Evolutionary conservation across 2,797 vertebrate species (phyloP).

Genomic region (Peromyscus eremicus): DNA sequence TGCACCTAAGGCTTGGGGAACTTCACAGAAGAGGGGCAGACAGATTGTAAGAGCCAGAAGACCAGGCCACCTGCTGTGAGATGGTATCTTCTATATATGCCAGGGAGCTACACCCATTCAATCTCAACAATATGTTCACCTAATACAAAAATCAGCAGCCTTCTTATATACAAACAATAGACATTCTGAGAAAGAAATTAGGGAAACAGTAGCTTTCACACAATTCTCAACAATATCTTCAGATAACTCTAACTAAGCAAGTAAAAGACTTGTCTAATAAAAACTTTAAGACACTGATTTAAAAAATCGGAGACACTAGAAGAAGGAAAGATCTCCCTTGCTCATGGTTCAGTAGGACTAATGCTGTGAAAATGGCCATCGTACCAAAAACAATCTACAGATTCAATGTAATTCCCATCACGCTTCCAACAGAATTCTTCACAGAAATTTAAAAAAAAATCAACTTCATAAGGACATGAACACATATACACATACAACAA

Average conservation of each 20-base stretch:
- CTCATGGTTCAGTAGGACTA: neutral
- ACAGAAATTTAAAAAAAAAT: neutral
- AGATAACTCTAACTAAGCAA: neutral
- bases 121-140: neutral
- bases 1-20: neutral
- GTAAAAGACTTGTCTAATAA: neutral
- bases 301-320: neutral
- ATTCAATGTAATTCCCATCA: neutral
- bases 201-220: neutral
- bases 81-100: neutral
- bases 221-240: neutral
- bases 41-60: too few species aligned
- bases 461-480: neutral
- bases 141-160: neutral
- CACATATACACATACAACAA: neutral
- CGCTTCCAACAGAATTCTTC: neutral
- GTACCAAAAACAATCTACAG: neutral
- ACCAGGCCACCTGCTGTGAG: neutral
- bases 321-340: neutral
- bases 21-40: neutral
- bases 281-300: neutral
- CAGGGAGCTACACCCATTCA: neutral
- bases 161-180: neutral
- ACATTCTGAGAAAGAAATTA: neutral
- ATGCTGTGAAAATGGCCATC: neutral